Base-by-base conservation (phyloP, 2,797 vertebrate genomes). In the Fundulus diaphanus region DNA sequence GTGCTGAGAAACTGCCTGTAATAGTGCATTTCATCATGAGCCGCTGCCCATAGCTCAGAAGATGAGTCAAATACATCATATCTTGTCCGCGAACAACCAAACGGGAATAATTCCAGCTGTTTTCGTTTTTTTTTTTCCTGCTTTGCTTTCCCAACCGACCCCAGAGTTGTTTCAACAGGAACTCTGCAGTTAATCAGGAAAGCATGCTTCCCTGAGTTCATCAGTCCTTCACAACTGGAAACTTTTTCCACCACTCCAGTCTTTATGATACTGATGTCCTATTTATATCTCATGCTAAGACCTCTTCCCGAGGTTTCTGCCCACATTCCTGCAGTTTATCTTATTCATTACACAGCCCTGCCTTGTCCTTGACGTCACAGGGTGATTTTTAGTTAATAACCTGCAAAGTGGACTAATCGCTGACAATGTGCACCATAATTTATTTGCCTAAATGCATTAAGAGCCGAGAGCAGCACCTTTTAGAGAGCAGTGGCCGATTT, bases 111-210 rank as follows among this genome's bases (percentile, higher is more conserved):
- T 61, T 89, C 89, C 83, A 92, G 78, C 74, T 83, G 78, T 82
- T 79, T 74, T 70, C 24, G n/a, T n/a, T n/a, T n/a, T 82, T 79
- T 74, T 70, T n/a, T 51, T 42, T 59, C 71, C 15, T 57, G 29
- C 70, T 75, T 44, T 3, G 54, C 18, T 6, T 70, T 73, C 27
- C 1, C 82, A 82, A 86, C 77, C 42, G 80, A 85, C 75, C 82
- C 83, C 84, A 79, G 78, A 80, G 83, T 82, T 88, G 82, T 90
- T 88, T 92, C 84, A 87, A 77, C 87, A 90, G 81, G 85, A 92
- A 92, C 85, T 84, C 82, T 86, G 88, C 82, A 83, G 86, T 92
- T 93, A 93, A 94, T 87, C 83, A 93, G 84, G 79, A 92, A 92
- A 89, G 83, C 87, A 93, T 93, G 92, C 85, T 78, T 77, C 79